A percentile compares a stretch with the other conserved stretches of the same genome.
phyloP scores from a whole-genome alignment of 2,888 invertebrate genomes.

The Stramonita haemastoma region DNA sequence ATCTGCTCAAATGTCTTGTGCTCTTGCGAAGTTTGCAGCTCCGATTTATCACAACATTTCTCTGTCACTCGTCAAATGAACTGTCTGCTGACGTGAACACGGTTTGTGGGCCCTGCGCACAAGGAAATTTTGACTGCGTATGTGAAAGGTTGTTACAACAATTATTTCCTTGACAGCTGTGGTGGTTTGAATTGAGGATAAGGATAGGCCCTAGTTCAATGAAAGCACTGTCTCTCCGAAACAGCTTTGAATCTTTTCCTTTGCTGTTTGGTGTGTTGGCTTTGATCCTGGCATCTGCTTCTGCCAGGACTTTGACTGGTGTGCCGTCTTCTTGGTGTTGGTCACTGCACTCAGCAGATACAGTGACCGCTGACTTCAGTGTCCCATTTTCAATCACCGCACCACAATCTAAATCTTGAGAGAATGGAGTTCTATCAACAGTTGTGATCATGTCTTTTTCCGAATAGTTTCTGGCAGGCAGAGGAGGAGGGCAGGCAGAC shows the following conservation, averaged over 20 bases:
- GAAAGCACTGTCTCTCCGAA: background rate
- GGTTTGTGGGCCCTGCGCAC: background rate
- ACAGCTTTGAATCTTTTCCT: background rate
- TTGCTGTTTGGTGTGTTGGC: too few relatives aligned
- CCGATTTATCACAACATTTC: background rate
- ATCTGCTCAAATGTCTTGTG: background rate
- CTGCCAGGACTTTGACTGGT: background rate
- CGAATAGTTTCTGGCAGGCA: conserved; percentile 19
- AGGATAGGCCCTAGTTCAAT: conserved; percentile 1
- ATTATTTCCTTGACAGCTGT: background rate
- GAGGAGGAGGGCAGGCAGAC: conserved; percentile 4
- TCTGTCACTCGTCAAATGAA: background rate
- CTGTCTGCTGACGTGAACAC: background rate
- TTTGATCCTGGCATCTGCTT: background rate
- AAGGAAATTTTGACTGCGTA: background rate
- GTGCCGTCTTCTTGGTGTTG: background rate
- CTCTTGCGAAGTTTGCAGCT: background rate
- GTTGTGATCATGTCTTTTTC: background rate
- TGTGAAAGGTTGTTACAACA: background rate
- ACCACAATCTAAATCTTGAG: background rate
- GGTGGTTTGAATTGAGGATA: background rate
- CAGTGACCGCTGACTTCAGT: background rate
- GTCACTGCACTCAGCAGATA: background rate
- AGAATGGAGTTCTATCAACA: background rate
- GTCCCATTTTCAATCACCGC: background rate